These are phyloP conservation scores for Drosophila setosimentum DNA, from an alignment of 2,888 invertebrate species.

Conservation along the genomic window DNA sequence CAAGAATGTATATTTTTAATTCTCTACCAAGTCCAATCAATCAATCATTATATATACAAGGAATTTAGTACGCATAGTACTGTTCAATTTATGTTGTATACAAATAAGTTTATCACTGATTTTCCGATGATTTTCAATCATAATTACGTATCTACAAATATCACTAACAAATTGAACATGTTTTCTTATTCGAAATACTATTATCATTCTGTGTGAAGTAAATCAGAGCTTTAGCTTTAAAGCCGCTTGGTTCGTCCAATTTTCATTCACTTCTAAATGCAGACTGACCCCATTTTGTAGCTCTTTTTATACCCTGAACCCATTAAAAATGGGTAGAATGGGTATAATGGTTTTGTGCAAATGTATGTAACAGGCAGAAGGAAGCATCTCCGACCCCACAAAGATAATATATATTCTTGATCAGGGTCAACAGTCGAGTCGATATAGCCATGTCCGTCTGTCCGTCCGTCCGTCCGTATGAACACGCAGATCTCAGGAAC, in stretches of 20 bases:
- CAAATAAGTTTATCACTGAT: background rate
- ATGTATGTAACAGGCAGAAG: too few relatives aligned
- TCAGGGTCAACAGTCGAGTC: too few relatives aligned
- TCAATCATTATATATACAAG: background rate
- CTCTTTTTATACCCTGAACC: too few relatives aligned
- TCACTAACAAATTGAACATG: fast-evolving
- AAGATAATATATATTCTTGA: too few relatives aligned
- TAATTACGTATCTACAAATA: background rate
- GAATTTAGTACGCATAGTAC: background rate
- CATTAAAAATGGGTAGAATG: too few relatives aligned
- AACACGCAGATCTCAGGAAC: too few relatives aligned
- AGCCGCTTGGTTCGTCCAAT: slow-evolving; percentile 14
- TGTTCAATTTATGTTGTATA: background rate
- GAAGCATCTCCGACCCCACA: too few relatives aligned
- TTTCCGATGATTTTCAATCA: background rate
- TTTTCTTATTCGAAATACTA: background rate
- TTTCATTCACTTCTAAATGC: slow-evolving; percentile 33
- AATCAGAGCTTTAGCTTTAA: background rate
- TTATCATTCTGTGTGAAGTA: background rate
- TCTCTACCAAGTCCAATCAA: background rate
- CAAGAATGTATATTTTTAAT: background rate
- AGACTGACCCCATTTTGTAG: slow-evolving; percentile 14
- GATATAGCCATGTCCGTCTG: too few relatives aligned
- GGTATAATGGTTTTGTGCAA: too few relatives aligned
- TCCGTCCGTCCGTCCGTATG: too few relatives aligned